Percentiles rank a stretch among this genome's conserved stretches.
Evolutionary conservation across 1,140 invertebrate genomes (phyloP).

Genomic region (Drosophila sturtevanti): DNA sequence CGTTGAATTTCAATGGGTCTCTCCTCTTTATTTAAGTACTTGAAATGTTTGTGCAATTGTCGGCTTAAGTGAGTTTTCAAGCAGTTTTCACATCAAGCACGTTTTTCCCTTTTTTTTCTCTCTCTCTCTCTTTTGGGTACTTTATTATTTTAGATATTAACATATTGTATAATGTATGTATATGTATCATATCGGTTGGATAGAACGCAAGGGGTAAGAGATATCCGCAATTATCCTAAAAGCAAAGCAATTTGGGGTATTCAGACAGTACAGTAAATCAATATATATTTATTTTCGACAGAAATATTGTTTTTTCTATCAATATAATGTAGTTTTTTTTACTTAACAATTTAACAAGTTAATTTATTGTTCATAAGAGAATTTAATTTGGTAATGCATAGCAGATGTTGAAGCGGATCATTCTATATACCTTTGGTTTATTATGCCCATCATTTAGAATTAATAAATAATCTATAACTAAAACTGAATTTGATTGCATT

Average conservation of each 20-base stretch:
- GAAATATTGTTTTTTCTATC: too few species aligned
- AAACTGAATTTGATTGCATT: too few species aligned
- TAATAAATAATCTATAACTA: too few species aligned
- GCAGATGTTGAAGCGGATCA: conserved; percentile 33
- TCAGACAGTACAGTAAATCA: background rate
- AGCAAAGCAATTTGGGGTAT: background rate
- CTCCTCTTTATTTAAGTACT: conserved; percentile 31
- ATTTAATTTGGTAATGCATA: conserved; percentile 8
- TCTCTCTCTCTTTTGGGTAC: background rate
- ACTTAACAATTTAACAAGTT: too few species aligned
- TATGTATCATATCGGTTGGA: background rate
- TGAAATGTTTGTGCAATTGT: conserved; percentile 31
- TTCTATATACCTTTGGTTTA: too few species aligned
- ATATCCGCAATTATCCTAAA: conserved; percentile 22
- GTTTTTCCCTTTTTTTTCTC: conserved; percentile 1
- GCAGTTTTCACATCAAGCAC: conserved; percentile 1
- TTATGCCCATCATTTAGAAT: too few species aligned
- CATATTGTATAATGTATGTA: background rate
- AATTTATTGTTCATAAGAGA: too few species aligned
- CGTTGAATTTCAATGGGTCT: conserved; percentile 23
- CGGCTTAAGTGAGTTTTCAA: conserved; percentile 34
- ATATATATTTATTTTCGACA: background rate
- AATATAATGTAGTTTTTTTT: too few species aligned
- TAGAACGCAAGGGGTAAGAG: conserved; percentile 17
- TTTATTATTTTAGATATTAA: conserved; percentile 27